Percentiles rank a stretch among this genome's conserved stretches.
Evolutionary conservation across 2,113 vertebrate species (phyloP).

Genomic region (Salvator merianae): DNA sequence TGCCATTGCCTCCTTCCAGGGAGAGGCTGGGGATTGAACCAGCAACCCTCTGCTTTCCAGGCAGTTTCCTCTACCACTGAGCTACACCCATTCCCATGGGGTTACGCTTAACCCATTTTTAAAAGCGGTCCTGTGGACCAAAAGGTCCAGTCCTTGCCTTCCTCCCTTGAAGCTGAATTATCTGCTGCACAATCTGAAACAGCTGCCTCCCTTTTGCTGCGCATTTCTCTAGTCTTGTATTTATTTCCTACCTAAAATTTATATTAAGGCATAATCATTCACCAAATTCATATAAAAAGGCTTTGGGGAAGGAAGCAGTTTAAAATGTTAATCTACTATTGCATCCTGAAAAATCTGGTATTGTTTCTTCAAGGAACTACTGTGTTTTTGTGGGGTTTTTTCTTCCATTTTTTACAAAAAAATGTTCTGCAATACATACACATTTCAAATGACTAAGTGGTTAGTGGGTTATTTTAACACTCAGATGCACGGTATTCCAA

Average conservation of each 20-base stretch:
- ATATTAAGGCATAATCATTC: background rate
- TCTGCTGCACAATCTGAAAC: background rate
- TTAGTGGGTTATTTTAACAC: background rate
- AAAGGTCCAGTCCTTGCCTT: background rate
- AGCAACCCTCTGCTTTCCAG: no score
- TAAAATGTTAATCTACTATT: slow-evolving; percentile 2
- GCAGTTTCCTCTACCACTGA: no score
- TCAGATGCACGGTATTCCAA: background rate
- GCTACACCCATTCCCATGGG: no score
- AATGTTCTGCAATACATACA: background rate
- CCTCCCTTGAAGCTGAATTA: background rate
- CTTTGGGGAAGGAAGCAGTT: slow-evolving; percentile 25
- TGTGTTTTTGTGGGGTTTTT: background rate
- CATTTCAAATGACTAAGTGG: background rate
- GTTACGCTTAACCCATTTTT: background rate
- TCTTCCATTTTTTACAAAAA: background rate
- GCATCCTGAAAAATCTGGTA: background rate
- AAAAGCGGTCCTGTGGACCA: background rate
- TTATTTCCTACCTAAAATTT: background rate
- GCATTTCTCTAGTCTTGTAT: slow-evolving; percentile 3
- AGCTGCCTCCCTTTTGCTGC: background rate
- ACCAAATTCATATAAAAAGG: background rate
- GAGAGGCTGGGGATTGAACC: background rate
- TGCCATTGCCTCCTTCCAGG: no score
- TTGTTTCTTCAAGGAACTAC: slow-evolving; percentile 17